Evolutionary conservation across 2,888 invertebrate species (phyloP).

Genomic region (Steinernema scapterisci): DNA sequence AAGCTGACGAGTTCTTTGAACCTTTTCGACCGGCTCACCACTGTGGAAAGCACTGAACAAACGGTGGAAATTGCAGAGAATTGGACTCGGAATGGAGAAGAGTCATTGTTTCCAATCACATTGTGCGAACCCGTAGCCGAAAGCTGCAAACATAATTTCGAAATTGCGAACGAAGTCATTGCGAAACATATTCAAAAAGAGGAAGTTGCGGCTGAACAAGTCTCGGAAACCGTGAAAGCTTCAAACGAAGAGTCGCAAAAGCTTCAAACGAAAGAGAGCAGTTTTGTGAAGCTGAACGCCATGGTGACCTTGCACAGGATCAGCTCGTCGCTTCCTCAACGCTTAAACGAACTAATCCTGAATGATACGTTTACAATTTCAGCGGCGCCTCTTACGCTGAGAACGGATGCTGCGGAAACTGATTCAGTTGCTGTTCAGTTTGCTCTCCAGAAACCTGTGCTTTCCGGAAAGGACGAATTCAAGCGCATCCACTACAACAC

Average conservation of each 20-base stretch:
- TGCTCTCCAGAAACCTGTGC: constrained; percentile 42
- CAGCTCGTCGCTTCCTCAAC: constrained; percentile 47
- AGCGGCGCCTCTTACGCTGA: constrained; percentile 46
- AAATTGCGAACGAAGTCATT: neutral
- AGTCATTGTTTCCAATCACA: constrained; percentile 33
- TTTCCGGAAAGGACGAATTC: constrained; percentile 32
- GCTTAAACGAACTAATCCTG: constrained; percentile 44
- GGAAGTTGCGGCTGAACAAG: neutral
- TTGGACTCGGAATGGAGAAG: constrained; percentile 34
- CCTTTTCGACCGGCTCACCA: constrained; percentile 46
- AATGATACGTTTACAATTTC: constrained; percentile 51
- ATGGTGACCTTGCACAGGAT: constrained; percentile 55
- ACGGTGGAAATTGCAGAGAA: constrained; percentile 44
- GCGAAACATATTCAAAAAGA: neutral
- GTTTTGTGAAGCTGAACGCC: constrained; percentile 45
- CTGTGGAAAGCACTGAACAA: constrained; percentile 51
- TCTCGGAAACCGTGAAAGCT: neutral
- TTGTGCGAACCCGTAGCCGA: constrained; percentile 36
- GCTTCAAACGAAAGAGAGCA: neutral
- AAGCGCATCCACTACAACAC: constrained; percentile 39
- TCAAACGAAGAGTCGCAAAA: neutral
- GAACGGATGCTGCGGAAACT: constrained; percentile 49
- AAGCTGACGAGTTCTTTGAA: constrained; percentile 29
- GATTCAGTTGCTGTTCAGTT: constrained; percentile 47
- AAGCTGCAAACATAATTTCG: neutral